Conservation (phyloP, 2,797 vertebrate genomes). For the Cuniculus paca region DNA sequence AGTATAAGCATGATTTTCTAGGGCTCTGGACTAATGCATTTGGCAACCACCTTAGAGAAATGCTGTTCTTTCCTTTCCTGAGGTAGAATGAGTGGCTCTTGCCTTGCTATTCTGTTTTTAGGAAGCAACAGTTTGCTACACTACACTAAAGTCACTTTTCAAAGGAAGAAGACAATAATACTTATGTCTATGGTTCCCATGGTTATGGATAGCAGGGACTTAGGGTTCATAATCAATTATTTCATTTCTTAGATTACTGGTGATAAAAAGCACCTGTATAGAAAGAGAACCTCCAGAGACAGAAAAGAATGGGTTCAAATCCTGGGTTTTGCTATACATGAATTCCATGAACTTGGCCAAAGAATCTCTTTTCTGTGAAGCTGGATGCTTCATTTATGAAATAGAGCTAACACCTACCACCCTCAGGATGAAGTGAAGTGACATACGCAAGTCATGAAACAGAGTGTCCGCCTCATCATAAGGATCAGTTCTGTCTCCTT, state of each 20-base stretch:
- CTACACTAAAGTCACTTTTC: not conserved
- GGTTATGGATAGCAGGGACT: not conserved
- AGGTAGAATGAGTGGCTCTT: not conserved
- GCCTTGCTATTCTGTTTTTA: not conserved
- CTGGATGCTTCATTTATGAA: not conserved
- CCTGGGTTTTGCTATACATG: not conserved
- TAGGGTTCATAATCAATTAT: not conserved
- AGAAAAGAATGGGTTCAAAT: conserved; percentile 36
- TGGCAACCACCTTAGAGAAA: not conserved
- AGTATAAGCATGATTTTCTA: not conserved
- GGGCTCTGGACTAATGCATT: not conserved
- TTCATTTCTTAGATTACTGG: conserved; percentile 4
- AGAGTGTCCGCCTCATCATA: not conserved
- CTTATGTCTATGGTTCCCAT: not conserved
- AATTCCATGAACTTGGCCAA: not conserved
- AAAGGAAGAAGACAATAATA: conserved; percentile 16
- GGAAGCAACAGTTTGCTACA: not conserved
- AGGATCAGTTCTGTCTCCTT: not conserved
- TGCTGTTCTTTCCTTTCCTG: not conserved
- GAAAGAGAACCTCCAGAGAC: not conserved
- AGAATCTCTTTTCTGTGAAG: conserved; percentile 13
- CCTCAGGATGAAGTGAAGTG: not conserved
- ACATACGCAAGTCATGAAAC: not conserved
- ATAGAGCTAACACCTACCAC: not conserved
- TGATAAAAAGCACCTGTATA: not conserved